Conservation (phyloP, 2,888 invertebrate genomes). For the Orthosia gracilis region DNA sequence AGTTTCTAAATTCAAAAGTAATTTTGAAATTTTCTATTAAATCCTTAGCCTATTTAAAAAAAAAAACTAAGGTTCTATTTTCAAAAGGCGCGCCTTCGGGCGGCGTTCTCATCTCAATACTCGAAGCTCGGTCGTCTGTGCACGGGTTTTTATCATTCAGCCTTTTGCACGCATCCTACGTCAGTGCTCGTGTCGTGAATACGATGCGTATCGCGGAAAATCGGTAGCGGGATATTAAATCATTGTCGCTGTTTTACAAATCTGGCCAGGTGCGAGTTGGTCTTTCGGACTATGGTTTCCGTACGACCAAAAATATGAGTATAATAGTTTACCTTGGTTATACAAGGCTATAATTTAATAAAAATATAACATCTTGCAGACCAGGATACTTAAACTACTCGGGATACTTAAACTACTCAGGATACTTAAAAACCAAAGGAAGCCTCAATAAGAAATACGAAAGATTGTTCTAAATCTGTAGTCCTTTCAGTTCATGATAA, state of each 20-base stretch:
- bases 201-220: constrained; percentile 50
- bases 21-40: too few relatives aligned
- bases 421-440: too few relatives aligned
- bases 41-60: neutral
- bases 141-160: constrained; percentile 65
- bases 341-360: neutral
- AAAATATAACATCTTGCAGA: too few relatives aligned
- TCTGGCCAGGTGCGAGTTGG: neutral
- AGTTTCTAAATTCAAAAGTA: too few relatives aligned
- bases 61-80: constrained; percentile 48
- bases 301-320: neutral
- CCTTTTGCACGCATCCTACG: constrained; percentile 62
- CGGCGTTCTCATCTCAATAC: constrained; percentile 42
- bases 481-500: too few relatives aligned
- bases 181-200: constrained; percentile 57
- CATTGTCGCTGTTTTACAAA: neutral
- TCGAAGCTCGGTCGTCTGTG: constrained; percentile 53
- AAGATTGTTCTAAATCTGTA: too few relatives aligned
- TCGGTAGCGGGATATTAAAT: constrained; percentile 24
- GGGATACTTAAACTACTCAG: too few relatives aligned
- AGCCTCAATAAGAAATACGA: too few relatives aligned
- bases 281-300: neutral
- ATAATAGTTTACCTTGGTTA: neutral
- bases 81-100: constrained; percentile 49
- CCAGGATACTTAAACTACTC: too few relatives aligned